These are phyloP conservation scores for Rhineura floridana DNA, from an alignment of 2,113 vertebrate genomes.

Conservation along the genomic window DNA sequence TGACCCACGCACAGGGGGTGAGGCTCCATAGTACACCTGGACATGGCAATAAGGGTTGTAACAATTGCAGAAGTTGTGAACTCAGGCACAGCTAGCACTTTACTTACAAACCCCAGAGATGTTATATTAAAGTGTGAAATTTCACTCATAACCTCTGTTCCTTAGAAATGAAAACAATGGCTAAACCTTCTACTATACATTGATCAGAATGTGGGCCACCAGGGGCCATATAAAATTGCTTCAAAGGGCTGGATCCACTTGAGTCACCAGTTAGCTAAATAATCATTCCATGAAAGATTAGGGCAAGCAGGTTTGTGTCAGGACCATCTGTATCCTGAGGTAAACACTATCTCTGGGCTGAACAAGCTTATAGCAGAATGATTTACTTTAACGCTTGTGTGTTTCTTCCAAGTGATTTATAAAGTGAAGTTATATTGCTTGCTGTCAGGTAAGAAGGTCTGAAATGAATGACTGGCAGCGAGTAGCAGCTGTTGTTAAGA, in stretches of 20 bases:
- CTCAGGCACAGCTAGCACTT: not conserved
- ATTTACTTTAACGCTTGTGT: not conserved
- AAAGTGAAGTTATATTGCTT: slow-evolving; percentile 5
- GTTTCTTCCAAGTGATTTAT: not conserved
- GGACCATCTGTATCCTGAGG: not conserved
- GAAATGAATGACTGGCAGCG: not conserved
- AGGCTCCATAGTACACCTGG: not conserved
- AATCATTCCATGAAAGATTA: slow-evolving; percentile 4
- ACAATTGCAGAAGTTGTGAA: not conserved
- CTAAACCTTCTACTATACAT: not conserved
- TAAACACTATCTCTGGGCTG: not conserved
- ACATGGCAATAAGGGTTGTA: not conserved
- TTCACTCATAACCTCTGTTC: not conserved
- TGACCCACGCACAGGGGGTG: not conserved
- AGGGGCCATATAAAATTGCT: not conserved
- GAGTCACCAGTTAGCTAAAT: too few species aligned
- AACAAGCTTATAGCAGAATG: not conserved
- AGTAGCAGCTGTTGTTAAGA: not conserved
- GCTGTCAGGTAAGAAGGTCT: not conserved
- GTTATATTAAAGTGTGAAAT: too few species aligned
- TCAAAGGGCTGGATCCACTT: not conserved
- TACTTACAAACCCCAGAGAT: not conserved
- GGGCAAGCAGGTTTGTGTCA: not conserved
- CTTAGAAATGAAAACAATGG: not conserved
- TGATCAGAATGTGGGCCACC: not conserved